Conservation (phyloP, 2,888 invertebrate genomes). For the Macrophya annulata region DNA sequence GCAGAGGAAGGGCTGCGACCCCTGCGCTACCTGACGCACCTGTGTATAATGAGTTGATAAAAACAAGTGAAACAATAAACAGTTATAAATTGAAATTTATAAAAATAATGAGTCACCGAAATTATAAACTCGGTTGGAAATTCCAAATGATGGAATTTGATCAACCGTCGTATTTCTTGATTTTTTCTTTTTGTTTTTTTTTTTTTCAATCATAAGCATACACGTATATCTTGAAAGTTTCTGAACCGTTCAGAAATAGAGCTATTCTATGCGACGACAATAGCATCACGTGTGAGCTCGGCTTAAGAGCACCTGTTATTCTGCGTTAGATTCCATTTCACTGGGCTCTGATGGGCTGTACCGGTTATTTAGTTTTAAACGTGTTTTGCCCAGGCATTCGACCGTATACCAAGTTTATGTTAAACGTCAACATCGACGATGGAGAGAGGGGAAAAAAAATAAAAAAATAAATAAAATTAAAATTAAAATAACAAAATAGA, state of each 20-base stretch:
- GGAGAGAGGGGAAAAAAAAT: not conserved
- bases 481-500: not conserved
- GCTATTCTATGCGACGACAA: conserved; percentile 48
- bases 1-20: not conserved
- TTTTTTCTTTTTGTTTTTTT: not conserved
- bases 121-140: not conserved
- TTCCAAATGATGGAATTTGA: not conserved
- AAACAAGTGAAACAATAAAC: not conserved
- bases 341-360: conserved; percentile 45
- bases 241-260: conserved; percentile 20
- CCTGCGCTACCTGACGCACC: not conserved
- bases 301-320: conserved; percentile 52
- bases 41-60: not conserved
- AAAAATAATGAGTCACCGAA: not conserved
- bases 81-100: not conserved
- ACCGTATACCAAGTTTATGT: conserved; percentile 38
- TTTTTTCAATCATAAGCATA: not conserved
- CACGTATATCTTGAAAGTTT: conserved; percentile 18
- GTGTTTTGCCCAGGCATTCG: conserved; percentile 47
- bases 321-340: conserved; percentile 54
- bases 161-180: not conserved
- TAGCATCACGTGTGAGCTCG: conserved; percentile 42
- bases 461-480: no score
- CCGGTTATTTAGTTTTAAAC: conserved; percentile 49
- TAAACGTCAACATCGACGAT: conserved; percentile 46